Evolutionary conservation across 2,113 vertebrate species (phyloP), one percentile per base, ranked within the genome.

Genomic region (Ammodytes marinus): DNA sequence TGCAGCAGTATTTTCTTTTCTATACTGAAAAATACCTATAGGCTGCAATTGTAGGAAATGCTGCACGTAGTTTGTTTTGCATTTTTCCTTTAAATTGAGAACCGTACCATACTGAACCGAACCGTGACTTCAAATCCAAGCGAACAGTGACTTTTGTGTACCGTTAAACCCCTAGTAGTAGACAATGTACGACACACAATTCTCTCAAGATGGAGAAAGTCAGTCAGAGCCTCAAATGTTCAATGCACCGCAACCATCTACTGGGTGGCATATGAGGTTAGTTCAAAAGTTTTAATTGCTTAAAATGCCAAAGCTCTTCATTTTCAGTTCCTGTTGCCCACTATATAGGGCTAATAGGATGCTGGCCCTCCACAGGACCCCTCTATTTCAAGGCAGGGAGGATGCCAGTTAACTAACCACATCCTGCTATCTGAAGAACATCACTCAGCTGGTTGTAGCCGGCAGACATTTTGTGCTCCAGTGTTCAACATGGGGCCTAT

Each of bases 391-490:
- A 70, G 52, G 68, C 67, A 66, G 72, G 76, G 60, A 76, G 66
- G 68, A 74, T 68, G 80, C 50, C 71, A 53, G 86, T 86, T 87
- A 92, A 92, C 86, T 79, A 91, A 88, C 90, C 87, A 86, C 82
- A 90, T 92, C 86, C 86, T 86, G 83, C 80, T 63, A 42, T 83
- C 80, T 54, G 67, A 79, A 84, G 70, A 86, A 70, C 67, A 84
- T 81, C 84, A 66, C 86, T 82, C 86, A 85, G 89, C 87, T 91
- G 85, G 85, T 85, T 79, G 70, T 74, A 80, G 74, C 89, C 19
- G 47, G 85, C 84, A 83, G 90, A 87, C 86, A 91, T 93, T 92
- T 92, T 93, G 82, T 86, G 79, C 79, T 82, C 61, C 57, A 52
- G 5, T 40, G 50, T 83, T 86, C 88, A 85, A 83, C 79, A 80